phyloP scores from a whole-genome alignment of 2,113 vertebrate species.

The Bubo bubo region DNA sequence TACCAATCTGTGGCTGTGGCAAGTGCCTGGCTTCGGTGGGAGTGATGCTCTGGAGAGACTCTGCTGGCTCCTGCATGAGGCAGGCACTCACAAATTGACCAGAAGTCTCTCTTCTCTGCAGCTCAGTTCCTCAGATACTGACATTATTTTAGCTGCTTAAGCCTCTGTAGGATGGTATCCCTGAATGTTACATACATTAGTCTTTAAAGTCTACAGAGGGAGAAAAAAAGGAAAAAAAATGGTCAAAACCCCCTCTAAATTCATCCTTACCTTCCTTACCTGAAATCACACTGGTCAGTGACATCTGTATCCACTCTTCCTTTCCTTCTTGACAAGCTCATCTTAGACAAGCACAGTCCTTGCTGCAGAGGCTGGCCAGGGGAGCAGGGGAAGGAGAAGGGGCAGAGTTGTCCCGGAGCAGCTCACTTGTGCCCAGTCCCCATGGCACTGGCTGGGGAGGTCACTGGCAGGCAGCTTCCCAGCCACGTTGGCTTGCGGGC shows the following conservation, averaged over 20 bases:
- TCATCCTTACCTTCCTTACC: background rate
- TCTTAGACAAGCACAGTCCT: background rate
- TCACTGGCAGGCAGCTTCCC: background rate
- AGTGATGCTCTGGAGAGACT: background rate
- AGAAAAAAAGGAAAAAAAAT: background rate
- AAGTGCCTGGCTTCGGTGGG: background rate
- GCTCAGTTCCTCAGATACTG: background rate
- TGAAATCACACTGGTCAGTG: background rate
- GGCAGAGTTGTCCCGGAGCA: background rate
- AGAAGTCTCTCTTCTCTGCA: background rate
- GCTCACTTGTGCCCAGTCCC: rapidly evolving
- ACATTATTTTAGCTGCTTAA: background rate
- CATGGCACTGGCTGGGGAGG: background rate
- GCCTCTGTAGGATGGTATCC: background rate
- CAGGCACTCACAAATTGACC: background rate
- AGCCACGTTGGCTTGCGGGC: background rate
- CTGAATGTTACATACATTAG: background rate
- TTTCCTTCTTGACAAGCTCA: background rate
- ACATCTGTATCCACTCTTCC: background rate
- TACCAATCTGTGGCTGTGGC: background rate
- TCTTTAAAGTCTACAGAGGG: background rate
- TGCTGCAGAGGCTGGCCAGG: background rate
- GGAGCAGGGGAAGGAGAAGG: background rate
- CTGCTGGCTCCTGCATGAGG: background rate
- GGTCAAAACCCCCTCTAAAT: background rate